phyloP scores from a whole-genome alignment of 2,797 vertebrate genomes.

The Tiaroga cobitis region DNA sequence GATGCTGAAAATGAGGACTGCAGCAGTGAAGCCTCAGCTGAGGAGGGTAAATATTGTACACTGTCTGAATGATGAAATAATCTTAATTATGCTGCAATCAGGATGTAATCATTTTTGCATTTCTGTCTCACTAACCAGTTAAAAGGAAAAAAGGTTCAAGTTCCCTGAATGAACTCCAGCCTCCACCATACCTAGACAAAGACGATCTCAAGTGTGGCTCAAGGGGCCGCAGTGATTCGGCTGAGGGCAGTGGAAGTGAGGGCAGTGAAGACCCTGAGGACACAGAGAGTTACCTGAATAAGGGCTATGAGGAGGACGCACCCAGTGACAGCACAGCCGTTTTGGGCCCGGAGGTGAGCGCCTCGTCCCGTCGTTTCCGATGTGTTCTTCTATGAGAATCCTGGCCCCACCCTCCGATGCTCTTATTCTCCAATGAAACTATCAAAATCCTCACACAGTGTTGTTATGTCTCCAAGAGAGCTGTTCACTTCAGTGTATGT shows the following conservation, averaged over 20 bases:
- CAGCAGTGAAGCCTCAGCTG: constrained; percentile 89
- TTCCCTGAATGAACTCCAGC: constrained; percentile 86
- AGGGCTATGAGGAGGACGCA: constrained; percentile 92
- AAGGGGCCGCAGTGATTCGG: constrained; percentile 78
- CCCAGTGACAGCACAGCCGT: constrained; percentile 95
- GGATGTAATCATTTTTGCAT: not conserved
- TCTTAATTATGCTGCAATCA: not conserved
- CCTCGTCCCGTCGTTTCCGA: constrained; percentile 8
- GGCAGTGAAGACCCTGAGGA: constrained; percentile 86
- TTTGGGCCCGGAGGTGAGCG: constrained; percentile 89
- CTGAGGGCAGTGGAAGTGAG: constrained; percentile 76
- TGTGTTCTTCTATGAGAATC: constrained; percentile 56
- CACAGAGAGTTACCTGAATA: constrained; percentile 90
- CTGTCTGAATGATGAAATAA: not conserved
- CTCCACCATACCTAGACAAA: constrained; percentile 84
- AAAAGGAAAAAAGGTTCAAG: constrained; percentile 88
- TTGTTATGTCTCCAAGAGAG: not conserved
- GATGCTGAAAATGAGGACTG: constrained; percentile 86
- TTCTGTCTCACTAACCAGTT: constrained; percentile 69
- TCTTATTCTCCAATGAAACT: constrained; percentile 8
- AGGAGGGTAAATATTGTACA: constrained; percentile 79
- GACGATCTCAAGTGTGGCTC: not conserved
- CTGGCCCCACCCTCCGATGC: not conserved
- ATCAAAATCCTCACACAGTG: not conserved
- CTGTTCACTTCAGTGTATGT: not conserved